phyloP scores from a whole-genome alignment of 2,888 invertebrate genomes.

The Platycheirus rosarum region DNA sequence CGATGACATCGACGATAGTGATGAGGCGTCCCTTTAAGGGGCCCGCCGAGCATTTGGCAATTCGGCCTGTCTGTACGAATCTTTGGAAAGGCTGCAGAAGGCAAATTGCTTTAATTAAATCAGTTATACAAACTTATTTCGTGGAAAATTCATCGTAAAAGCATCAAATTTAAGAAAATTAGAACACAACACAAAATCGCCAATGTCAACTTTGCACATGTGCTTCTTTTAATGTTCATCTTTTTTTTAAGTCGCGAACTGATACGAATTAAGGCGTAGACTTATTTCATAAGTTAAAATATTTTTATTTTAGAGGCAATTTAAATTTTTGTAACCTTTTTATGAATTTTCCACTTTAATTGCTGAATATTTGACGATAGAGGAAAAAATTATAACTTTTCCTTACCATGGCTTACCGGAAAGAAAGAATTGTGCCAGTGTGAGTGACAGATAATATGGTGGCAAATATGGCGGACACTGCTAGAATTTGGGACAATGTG shows the following conservation, averaged over 20 bases:
- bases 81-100: constrained; percentile 91
- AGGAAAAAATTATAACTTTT: constrained; percentile 72
- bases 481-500: constrained; percentile 59
- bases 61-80: constrained; percentile 98
- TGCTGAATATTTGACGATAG: constrained; percentile 76
- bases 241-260: not conserved
- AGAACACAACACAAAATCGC: constrained; percentile 23
- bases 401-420: constrained; percentile 83
- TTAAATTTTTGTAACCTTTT: constrained; percentile 72
- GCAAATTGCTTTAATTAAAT: constrained; percentile 12
- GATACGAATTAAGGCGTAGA: not conserved
- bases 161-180: constrained; percentile 4
- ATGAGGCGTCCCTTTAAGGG: constrained; percentile 95
- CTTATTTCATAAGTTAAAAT: not conserved
- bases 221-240: constrained; percentile 21
- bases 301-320: constrained; percentile 70
- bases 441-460: constrained; percentile 60
- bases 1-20: constrained; percentile 97
- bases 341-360: constrained; percentile 75
- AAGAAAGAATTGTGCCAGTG: constrained; percentile 80
- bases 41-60: constrained; percentile 97
- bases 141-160: constrained; percentile 52
- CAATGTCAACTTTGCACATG: constrained; percentile 65
- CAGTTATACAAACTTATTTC: not conserved
- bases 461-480: constrained; percentile 56